Evolutionary conservation across 2,888 invertebrate species (phyloP), one percentile per base, ranked within the genome.

Genomic region (Formica aserva): DNA sequence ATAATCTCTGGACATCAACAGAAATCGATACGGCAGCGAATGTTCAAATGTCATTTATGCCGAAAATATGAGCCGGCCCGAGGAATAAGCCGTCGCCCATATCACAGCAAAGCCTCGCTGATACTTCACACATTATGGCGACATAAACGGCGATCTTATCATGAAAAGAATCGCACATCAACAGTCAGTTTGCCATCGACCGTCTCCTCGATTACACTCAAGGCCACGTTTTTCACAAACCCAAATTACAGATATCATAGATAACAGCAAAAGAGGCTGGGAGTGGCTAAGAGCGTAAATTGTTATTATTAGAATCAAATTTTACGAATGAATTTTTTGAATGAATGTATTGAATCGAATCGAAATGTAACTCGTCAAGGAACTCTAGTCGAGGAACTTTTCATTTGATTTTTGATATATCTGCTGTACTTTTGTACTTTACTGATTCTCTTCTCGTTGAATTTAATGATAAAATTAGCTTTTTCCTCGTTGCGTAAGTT

Each of bases 51-150:
- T 83, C 89, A 90, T 18, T 82, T 87, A 22, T 94, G 94, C 76
- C 94, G 94, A 35, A 94, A 94, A 83, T 91, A 93, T 26, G 93
- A 94, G 45, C 94, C 94, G 45, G 93, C 94, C 62, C 94, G 94
- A 82, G 95, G 94, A 48, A 89, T 91, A 1, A 57, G 29, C 6
- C 57, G 41, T 32, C 94, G 94, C 82, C 94, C 95, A 8, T 96
- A 95, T 89, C 95, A 95, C 87, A 95, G 95, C 3, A 95, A 93
- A 86, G 94, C 94, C 41, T 95, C 95, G 22, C 91, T 96, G 76
- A 92, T 95, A 18, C 91, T 96, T 78, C 96, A 96, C 90, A 93
- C 94, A 65, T 92, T 95, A 32, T 96, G 96, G 96, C 94, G 95
- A 82, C 96, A 96, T 91, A 92, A 92, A 11, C 90, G 85, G 4